Evolutionary conservation across 2,888 invertebrate species (phyloP), one percentile per base, ranked within the genome.

Genomic region (Bibio marci): DNA sequence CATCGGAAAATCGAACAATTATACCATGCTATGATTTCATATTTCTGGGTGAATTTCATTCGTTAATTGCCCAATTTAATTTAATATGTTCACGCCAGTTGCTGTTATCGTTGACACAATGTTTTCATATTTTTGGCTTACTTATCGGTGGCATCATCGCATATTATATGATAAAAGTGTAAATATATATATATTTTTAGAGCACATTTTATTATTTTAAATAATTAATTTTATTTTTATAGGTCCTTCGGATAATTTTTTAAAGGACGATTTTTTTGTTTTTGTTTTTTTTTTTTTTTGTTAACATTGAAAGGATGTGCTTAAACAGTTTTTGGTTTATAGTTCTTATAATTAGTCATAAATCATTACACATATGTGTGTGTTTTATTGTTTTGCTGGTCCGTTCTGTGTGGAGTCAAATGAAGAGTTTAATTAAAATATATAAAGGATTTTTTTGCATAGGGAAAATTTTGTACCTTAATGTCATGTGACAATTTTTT

Each of bases 81-180:
- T 50, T 65, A 43, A 58, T 64, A 11, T 65, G 64, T 37, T 58
- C 60, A 6, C 51, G 60, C 12, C 53, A 55, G 10, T 48, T 60
- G 30, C 44, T 64, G 17, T 53, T 63, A 6, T 55, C 59, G 12
- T 49, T 62, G 14, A 59, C 62, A 1, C 64, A 65, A 48, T 58
- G 57, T 11, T 59, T 57, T 48, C 64, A 65, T 46, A 53, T 58
- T 1, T 45, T 63, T 3, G 64, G 64, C 12, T 54, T 60, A 0
- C 45, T 64, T 0, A 44, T 60, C 2, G 64, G 64, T 2, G 63
- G 60, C 1, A 42, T 64, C 1, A 28, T 59, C 15, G 56, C 62
- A 0, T 49, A 50, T 10, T 46, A 49, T 14, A 47, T 55, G 2
- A 47, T 64, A 22, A 50, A 54, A 12, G 38, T 49, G 59, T 59